Conservation (phyloP, 2,797 vertebrate genomes). For the Rhinichthys osculus region DNA sequence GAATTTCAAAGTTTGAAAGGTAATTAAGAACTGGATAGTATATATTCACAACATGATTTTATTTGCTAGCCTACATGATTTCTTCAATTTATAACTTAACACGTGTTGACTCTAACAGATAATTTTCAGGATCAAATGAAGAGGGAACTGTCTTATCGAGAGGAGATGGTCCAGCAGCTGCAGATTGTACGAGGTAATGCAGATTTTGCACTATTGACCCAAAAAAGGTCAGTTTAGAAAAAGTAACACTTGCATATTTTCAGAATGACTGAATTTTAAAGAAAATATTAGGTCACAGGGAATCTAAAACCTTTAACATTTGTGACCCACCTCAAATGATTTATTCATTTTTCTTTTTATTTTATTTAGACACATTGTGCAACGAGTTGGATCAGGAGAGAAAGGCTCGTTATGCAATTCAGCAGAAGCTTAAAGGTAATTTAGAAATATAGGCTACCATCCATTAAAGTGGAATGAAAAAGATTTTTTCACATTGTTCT, state of each 20-base stretch:
- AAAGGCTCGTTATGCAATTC: slow-evolving; percentile 93
- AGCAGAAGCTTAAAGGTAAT: slow-evolving; percentile 95
- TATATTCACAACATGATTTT: not conserved
- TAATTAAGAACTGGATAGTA: slow-evolving; percentile 66
- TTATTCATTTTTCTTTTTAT: slow-evolving; percentile 42
- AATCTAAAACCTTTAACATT: not conserved
- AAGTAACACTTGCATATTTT: slow-evolving; percentile 80
- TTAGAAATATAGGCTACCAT: slow-evolving; percentile 57
- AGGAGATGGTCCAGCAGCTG: slow-evolving; percentile 98
- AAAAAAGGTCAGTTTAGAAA: slow-evolving; percentile 6
- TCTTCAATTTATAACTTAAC: slow-evolving; percentile 46
- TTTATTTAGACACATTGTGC: slow-evolving; percentile 88
- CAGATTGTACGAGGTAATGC: slow-evolving; percentile 94
- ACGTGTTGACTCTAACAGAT: slow-evolving; percentile 79
- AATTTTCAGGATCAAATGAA: slow-evolving; percentile 99
- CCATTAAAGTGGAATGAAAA: not conserved
- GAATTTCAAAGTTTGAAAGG: slow-evolving; percentile 99
- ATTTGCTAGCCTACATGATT: not conserved
- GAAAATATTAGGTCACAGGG: not conserved
- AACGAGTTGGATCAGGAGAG: slow-evolving; percentile 95
- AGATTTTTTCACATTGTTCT: not conserved
- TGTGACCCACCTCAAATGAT: slow-evolving; percentile 21
- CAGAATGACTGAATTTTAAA: not conserved
- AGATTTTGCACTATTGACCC: slow-evolving; percentile 17
- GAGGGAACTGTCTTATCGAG: slow-evolving; percentile 95